A percentile compares a stretch with the other conserved stretches of the same genome.
Conservation (phyloP, 2,797 vertebrate genomes). For the Lophius americanus region DNA sequence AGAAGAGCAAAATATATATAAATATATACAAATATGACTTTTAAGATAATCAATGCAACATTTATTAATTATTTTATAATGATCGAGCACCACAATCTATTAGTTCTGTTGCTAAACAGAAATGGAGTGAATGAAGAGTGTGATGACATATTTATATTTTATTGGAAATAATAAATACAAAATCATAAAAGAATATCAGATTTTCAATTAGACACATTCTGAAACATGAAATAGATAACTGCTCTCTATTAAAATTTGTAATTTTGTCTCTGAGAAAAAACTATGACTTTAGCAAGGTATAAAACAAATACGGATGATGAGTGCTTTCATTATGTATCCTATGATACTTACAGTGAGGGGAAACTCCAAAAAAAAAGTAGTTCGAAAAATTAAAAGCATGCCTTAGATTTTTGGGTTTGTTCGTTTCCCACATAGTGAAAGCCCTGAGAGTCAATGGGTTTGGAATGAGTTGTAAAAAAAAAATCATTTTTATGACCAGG, state of each 20-base stretch:
- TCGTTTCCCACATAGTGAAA: slow-evolving; percentile 20
- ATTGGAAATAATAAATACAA: slow-evolving; percentile 21
- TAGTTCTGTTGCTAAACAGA: neutral
- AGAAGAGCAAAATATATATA: slow-evolving; percentile 6
- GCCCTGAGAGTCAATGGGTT: slow-evolving; percentile 26
- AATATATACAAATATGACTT: neutral
- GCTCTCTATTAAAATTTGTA: slow-evolving; percentile 45
- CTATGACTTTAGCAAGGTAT: slow-evolving; percentile 62
- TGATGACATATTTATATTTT: slow-evolving; percentile 12
- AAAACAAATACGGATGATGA: slow-evolving; percentile 69
- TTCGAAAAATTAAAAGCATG: slow-evolving; percentile 56
- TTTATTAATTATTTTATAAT: neutral
- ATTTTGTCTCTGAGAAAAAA: slow-evolving; percentile 61
- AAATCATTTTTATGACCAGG: slow-evolving; percentile 18
- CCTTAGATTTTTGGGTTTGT: slow-evolving; percentile 46
- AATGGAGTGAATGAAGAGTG: slow-evolving; percentile 2
- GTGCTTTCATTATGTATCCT: slow-evolving; percentile 73
- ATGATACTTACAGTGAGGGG: slow-evolving; percentile 67
- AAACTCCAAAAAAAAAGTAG: slow-evolving; percentile 70
- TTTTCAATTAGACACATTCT: neutral
- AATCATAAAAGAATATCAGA: slow-evolving; percentile 4
- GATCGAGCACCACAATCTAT: neutral
- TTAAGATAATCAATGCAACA: too few species aligned
- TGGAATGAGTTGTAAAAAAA: slow-evolving; percentile 14
- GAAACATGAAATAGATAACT: neutral